Evolutionary conservation across 1,140 invertebrate species (phyloP).

Genomic region (Oedothorax gibbosus): DNA sequence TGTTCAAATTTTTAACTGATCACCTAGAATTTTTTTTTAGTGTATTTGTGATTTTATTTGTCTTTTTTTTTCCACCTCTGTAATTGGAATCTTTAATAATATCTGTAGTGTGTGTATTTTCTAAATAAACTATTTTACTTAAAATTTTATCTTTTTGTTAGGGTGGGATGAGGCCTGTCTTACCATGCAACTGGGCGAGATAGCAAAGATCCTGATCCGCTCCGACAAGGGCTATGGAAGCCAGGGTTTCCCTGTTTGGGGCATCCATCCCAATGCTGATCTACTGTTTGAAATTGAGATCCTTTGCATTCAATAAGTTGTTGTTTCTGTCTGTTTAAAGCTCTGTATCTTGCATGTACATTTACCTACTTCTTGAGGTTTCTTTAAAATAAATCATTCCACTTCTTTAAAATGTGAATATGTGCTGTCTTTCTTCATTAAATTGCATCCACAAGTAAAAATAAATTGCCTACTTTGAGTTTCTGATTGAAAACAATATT

Average conservation of each 20-base stretch:
- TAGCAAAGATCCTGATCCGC: conserved; percentile 28
- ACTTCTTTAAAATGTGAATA: background rate
- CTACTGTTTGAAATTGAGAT: conserved; percentile 51
- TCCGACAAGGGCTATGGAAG: conserved; percentile 57
- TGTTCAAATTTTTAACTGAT: no score
- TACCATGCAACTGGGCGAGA: conserved; percentile 43
- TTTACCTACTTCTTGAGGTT: conserved; percentile 6
- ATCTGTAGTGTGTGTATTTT: no score
- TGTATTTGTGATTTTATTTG: no score
- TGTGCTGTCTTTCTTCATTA: no score
- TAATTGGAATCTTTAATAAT: no score
- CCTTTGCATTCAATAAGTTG: conserved; percentile 28
- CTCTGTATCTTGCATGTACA: conserved; percentile 1
- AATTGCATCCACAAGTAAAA: no score
- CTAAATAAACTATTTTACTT: background rate
- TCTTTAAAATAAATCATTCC: conserved; percentile 32
- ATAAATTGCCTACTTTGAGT: no score
- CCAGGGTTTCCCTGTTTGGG: conserved; percentile 51
- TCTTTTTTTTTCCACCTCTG: no score
- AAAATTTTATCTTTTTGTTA: background rate
- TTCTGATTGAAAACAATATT: no score
- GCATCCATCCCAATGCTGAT: conserved; percentile 45
- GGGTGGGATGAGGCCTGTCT: conserved; percentile 58
- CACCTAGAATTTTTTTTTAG: no score
- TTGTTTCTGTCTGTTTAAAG: background rate